A percentile compares a stretch with the other conserved stretches of the same genome.
Conservation (phyloP, 2,113 vertebrate species). For the Aramus guarauna region DNA sequence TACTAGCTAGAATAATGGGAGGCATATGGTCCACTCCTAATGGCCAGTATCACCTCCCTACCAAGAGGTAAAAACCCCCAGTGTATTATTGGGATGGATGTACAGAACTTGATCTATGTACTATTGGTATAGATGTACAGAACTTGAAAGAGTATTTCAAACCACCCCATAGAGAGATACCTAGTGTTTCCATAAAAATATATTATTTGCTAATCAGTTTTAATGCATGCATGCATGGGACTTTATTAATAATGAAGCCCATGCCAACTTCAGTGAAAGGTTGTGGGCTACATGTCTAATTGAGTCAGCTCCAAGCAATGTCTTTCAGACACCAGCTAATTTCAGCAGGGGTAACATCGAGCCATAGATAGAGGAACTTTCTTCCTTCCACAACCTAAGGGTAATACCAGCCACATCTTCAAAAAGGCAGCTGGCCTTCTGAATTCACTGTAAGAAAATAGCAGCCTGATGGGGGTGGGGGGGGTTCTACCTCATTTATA, state of each 20-base stretch:
- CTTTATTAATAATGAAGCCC: neutral
- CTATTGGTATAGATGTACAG: neutral
- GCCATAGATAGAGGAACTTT: accelerated
- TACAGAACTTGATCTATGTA: neutral
- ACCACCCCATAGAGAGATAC: neutral
- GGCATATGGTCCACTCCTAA: neutral
- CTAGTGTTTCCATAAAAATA: neutral
- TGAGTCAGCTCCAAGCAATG: neutral
- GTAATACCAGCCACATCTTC: neutral
- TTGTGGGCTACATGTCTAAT: neutral
- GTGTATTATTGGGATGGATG: neutral
- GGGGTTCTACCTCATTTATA: neutral
- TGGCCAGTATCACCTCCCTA: neutral
- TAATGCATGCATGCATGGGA: neutral
- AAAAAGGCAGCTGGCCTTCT: accelerated
- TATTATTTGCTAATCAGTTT: neutral
- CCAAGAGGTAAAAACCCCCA: accelerated
- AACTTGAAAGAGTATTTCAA: neutral
- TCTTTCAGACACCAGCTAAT: neutral
- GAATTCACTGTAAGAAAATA: neutral
- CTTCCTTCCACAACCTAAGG: neutral
- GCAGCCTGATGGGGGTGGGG: neutral
- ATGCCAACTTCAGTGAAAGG: neutral
- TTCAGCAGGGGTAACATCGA: neutral
- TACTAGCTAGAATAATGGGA: neutral